phyloP scores from a whole-genome alignment of 2,113 vertebrate genomes.

The Amblyornis subalaris region DNA sequence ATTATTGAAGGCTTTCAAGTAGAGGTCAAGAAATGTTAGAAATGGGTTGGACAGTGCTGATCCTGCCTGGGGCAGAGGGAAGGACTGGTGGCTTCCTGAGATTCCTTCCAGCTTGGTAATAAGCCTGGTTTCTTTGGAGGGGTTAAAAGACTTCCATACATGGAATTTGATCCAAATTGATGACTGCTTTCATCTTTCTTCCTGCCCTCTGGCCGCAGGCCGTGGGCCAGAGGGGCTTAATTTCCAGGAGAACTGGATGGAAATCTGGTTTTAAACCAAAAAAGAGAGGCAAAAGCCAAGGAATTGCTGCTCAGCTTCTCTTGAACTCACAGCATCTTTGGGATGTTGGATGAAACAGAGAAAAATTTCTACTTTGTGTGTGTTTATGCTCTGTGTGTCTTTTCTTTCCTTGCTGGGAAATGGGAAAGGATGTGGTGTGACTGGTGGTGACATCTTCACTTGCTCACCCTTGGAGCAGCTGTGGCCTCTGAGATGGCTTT shows the following conservation, averaged over 20 bases:
- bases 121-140: neutral
- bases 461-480: neutral
- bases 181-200: neutral
- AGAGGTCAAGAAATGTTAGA: neutral
- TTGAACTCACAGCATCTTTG: neutral
- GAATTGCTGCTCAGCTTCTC: neutral
- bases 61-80: neutral
- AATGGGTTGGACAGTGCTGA: neutral
- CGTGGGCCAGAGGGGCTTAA: neutral
- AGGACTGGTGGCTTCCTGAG: neutral
- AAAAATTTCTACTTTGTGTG: rapidly evolving
- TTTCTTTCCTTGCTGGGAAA: neutral
- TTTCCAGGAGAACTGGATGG: neutral
- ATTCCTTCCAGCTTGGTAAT: conserved; percentile 8
- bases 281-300: neutral
- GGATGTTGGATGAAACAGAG: neutral
- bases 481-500: neutral
- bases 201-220: neutral
- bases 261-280: neutral
- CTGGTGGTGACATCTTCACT: neutral
- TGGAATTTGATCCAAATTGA: neutral
- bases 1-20: neutral
- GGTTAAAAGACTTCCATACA: neutral
- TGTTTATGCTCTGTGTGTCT: neutral
- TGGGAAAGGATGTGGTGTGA: neutral